phyloP scores from a whole-genome alignment of 1,140 invertebrate genomes.

The Orussus abietinus region DNA sequence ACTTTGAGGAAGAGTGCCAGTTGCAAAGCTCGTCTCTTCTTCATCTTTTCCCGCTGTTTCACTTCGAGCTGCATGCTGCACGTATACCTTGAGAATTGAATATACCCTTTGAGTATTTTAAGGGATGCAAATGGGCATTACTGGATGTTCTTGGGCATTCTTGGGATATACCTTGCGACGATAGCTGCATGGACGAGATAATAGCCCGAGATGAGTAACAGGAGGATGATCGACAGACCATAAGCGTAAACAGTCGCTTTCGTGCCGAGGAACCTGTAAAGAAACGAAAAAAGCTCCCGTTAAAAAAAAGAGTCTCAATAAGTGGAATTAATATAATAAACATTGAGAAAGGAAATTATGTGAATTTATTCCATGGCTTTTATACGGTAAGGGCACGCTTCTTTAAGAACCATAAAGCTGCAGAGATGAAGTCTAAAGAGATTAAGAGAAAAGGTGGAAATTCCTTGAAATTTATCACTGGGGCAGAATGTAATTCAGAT shows the following conservation, averaged over 20 bases:
- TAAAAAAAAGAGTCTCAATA: too few species aligned
- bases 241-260: slow-evolving; percentile 51
- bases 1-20: slow-evolving; percentile 61
- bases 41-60: slow-evolving; percentile 59
- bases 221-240: slow-evolving; percentile 43
- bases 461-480: too few species aligned
- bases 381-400: too few species aligned
- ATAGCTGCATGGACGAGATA: slow-evolving; percentile 51
- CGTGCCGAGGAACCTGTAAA: slow-evolving; percentile 50
- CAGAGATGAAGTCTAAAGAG: too few species aligned
- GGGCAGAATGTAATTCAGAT: too few species aligned
- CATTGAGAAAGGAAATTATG: too few species aligned
- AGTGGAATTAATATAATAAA: too few species aligned
- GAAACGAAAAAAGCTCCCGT: neutral
- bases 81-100: slow-evolving; percentile 34
- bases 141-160: slow-evolving; percentile 17
- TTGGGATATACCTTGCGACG: slow-evolving; percentile 41
- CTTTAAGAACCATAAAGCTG: too few species aligned
- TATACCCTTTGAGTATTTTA: slow-evolving; percentile 6
- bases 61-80: slow-evolving; percentile 57
- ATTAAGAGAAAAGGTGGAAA: too few species aligned
- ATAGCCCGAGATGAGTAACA: slow-evolving; percentile 43
- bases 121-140: neutral
- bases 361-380: too few species aligned
- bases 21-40: slow-evolving; percentile 56